Conservation (phyloP, 2,113 vertebrate genomes). For the Lota lota region DNA sequence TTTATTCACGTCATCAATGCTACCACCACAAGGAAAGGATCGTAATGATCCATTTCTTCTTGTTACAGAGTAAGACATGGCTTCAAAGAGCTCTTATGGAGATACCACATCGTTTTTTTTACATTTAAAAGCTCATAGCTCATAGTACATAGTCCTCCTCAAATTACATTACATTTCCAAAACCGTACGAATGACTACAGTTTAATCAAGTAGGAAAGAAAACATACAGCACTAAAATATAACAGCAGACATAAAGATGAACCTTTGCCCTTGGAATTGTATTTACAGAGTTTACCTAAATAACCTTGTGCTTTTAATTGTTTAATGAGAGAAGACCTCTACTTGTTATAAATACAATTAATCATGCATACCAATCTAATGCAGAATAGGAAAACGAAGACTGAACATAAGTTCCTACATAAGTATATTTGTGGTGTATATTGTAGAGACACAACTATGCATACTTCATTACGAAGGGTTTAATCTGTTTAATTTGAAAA, state of each 20-base stretch:
- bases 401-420: not conserved
- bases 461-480: not conserved
- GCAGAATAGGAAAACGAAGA: not conserved
- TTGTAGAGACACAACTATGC: slow-evolving; percentile 6
- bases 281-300: slow-evolving; percentile 40
- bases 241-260: slow-evolving; percentile 19
- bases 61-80: not conserved
- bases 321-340: slow-evolving; percentile 3
- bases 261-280: slow-evolving; percentile 17
- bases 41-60: too few relatives aligned
- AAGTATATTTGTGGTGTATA: slow-evolving; percentile 1
- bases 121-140: slow-evolving; percentile 37
- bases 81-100: slow-evolving; percentile 1
- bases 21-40: too few relatives aligned
- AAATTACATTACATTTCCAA: slow-evolving; percentile 24
- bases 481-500: too few relatives aligned
- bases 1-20: too few relatives aligned
- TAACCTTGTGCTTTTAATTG: slow-evolving; percentile 12
- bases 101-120: slow-evolving; percentile 34
- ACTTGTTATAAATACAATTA: too few relatives aligned
- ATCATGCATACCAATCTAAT: too few relatives aligned
- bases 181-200: slow-evolving; percentile 40
- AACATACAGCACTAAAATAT: slow-evolving; percentile 29
- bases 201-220: slow-evolving; percentile 11
- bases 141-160: slow-evolving; percentile 3